phyloP scores from a whole-genome alignment of 2,797 vertebrate genomes.

The Micropoecilia bifurca region DNA sequence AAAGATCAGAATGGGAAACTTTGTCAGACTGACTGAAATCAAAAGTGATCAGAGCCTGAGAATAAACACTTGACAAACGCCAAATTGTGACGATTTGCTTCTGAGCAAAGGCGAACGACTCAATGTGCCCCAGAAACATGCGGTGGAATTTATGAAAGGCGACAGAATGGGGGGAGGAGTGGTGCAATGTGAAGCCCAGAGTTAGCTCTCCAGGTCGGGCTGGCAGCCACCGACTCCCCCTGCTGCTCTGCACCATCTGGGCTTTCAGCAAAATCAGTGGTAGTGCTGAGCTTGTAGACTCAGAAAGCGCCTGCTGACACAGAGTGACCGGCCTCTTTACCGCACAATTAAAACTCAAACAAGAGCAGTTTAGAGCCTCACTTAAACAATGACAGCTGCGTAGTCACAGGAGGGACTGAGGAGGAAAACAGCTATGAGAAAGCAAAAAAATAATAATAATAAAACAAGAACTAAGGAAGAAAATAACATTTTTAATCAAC shows the following conservation, averaged over 20 bases:
- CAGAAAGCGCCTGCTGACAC: constrained; percentile 46
- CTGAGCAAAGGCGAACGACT: constrained; percentile 20
- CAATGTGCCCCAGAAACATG: constrained; percentile 48
- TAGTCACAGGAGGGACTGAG: constrained; percentile 7
- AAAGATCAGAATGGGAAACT: constrained; percentile 9
- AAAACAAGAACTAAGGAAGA: neutral
- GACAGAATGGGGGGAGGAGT: constrained; percentile 36
- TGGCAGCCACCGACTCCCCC: constrained; percentile 49
- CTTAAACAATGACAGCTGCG: constrained; percentile 20
- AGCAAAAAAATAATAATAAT: neutral
- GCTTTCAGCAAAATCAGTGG: constrained; percentile 42
- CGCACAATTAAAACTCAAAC: constrained; percentile 42
- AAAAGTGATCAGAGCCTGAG: constrained; percentile 21
- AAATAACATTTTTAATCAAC: constrained; percentile 1
- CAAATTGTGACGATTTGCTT: constrained; percentile 8
- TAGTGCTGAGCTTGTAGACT: constrained; percentile 62
- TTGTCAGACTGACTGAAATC: constrained; percentile 26
- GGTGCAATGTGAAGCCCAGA: constrained; percentile 40
- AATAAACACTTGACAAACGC: constrained; percentile 13
- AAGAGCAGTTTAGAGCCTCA: constrained; percentile 27
- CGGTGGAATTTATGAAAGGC: constrained; percentile 45
- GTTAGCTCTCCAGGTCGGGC: constrained; percentile 51
- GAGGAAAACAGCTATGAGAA: neutral
- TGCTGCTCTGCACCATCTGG: constrained; percentile 70
- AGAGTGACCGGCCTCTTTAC: constrained; percentile 58